Conservation (phyloP, 1,140 invertebrate species). For the Diplogasteroides magnus region DNA sequence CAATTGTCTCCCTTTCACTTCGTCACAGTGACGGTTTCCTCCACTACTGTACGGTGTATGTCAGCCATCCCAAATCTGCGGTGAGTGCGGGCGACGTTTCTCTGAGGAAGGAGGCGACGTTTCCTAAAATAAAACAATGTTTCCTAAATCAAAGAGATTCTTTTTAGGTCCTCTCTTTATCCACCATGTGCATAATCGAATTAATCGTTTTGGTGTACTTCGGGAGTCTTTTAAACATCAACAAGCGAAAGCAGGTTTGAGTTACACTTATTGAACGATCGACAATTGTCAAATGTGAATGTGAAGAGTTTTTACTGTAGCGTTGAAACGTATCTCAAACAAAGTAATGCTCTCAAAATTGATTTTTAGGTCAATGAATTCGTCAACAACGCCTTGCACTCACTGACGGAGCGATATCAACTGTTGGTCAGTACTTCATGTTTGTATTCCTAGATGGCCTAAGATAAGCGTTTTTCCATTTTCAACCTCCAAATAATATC, state of each 20-base stretch:
- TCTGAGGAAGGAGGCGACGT: too few species aligned
- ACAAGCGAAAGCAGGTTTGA: not conserved
- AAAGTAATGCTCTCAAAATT: too few species aligned
- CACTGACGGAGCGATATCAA: constrained; percentile 24
- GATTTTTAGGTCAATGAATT: constrained; percentile 19
- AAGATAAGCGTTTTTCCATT: too few species aligned
- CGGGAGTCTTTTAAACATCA: not conserved
- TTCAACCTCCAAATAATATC: too few species aligned
- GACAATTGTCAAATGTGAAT: too few species aligned
- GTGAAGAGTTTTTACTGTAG: too few species aligned
- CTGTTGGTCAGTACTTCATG: constrained; percentile 6
- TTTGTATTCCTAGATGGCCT: not conserved
- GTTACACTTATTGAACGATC: too few species aligned
- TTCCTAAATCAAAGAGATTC: constrained; percentile 4
- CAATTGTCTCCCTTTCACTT: constrained; percentile 4
- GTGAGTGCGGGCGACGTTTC: constrained; percentile 1
- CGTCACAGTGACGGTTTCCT: constrained; percentile 13
- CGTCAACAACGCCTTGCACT: constrained; percentile 22
- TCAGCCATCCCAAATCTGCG: constrained; percentile 19
- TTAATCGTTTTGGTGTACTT: not conserved
- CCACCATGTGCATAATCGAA: not conserved
- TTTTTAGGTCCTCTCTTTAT: not conserved
- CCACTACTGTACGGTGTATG: constrained; percentile 22
- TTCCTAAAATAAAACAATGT: constrained; percentile 5
- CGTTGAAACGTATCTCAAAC: too few species aligned